These are phyloP conservation scores for Odontamblyopus lacepedii DNA, from an alignment of 2,797 vertebrate species.

Conservation along the genomic window DNA sequence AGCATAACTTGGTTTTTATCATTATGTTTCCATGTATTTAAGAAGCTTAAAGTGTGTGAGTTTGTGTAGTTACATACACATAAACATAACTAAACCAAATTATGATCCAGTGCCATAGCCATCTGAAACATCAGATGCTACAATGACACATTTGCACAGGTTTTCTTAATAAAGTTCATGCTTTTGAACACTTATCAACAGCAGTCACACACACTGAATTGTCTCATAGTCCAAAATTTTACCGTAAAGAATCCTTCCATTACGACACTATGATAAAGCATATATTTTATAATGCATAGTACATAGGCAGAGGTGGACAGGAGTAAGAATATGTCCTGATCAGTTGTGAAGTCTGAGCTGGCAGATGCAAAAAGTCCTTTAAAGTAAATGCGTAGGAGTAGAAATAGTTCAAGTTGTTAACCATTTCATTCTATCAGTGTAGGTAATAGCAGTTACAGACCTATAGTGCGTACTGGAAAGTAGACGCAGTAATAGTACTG, in stretches of 20 bases:
- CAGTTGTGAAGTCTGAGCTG: too few relatives aligned
- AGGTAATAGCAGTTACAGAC: too few relatives aligned
- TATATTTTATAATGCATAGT: background rate
- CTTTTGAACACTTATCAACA: conserved; percentile 60
- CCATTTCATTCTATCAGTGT: too few relatives aligned
- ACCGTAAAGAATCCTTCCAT: background rate
- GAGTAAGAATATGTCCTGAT: background rate
- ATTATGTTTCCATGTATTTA: conserved; percentile 70
- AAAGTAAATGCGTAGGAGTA: too few relatives aligned
- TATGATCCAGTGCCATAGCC: conserved; percentile 46
- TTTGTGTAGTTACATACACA: conserved; percentile 53
- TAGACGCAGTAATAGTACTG: too few relatives aligned
- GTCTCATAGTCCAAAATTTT: conserved; percentile 57
- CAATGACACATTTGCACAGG: conserved; percentile 44
- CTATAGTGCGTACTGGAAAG: too few relatives aligned
- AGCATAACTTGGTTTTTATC: conserved; percentile 59
- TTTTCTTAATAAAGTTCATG: conserved; percentile 63
- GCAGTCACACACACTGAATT: conserved; percentile 53
- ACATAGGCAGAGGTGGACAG: conserved; percentile 3
- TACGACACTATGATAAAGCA: background rate
- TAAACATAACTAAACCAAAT: conserved; percentile 66
- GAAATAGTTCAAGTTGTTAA: too few relatives aligned
- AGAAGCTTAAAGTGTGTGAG: conserved; percentile 9
- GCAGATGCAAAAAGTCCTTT: too few relatives aligned
- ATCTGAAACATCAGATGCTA: conserved; percentile 55